Base-by-base conservation (phyloP, 2,888 invertebrate genomes). In the Nebria brevicollis region DNA sequence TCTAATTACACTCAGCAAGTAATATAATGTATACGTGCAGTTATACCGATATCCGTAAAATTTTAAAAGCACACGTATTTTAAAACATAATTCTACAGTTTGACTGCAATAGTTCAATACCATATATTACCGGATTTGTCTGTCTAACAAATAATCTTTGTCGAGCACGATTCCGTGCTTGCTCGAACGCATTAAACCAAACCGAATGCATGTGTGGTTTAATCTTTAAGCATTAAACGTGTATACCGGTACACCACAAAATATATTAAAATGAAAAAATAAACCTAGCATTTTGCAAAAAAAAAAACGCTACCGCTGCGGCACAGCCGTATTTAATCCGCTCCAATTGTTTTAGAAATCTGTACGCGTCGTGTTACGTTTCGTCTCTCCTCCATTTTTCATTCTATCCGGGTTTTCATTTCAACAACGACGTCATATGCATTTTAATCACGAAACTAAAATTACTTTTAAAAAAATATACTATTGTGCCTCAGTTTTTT, bases 321-420 rank as follows among this genome's bases (percentile, higher is more conserved):
- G 15, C n/a, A 15, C 42, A 73, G 13, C 42, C n/a, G 20, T 73
- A 41, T 41, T 73, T 73, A 73, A 73, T 73, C 41, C 73, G 73
- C 73, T 73, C 73, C 73, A 73, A 73, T 73, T 73, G 73, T 73
- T 73, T 73, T 73, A 73, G 73, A 73, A 73, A 73, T 73, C 42
- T 73, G 13, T 10, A 11, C 73, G 73, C 43, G 15, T 25, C 70
- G 70, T 26, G 70, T 25, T 34, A 13, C 70, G 70, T 26, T 26
- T 34, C 13, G 70, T 26, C 34, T 70, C 10, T 70, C 25, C 34
- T 34, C 70, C 11, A 15, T 25, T 70, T 70, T 70, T 20, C 25
- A 70, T 70, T 70, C 20, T 70, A 26, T 26, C 26, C 70, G 70
- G 70, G 70, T 70, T 70, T 70, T 70, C 70, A 26, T 70, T 70